A percentile compares a stretch with the other conserved stretches of the same genome.
Conservation (phyloP, 1,140 invertebrate species). For the Drosophila paulistorum region DNA sequence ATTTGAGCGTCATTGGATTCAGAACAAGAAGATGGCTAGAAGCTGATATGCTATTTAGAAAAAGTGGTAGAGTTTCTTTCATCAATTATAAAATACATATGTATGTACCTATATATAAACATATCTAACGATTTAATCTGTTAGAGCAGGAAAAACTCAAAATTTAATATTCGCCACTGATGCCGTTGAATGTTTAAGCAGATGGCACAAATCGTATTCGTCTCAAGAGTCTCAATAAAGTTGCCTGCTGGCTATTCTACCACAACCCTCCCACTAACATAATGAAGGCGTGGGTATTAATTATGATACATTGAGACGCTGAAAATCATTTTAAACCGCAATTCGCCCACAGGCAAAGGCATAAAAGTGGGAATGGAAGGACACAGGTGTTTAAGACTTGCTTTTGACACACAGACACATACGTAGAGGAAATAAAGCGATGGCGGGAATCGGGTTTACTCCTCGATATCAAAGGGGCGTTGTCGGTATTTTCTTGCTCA, state of each 20-base stretch:
- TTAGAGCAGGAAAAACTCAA: background rate
- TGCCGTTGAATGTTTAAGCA: background rate
- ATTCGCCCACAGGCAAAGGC: background rate
- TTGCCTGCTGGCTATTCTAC: background rate
- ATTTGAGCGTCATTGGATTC: too few species aligned
- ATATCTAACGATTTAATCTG: too few species aligned
- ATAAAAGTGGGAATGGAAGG: background rate
- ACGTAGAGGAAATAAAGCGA: conserved; percentile 18
- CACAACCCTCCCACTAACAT: background rate
- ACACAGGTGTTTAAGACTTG: conserved; percentile 59
- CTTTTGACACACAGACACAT: conserved; percentile 45
- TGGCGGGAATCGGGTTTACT: conserved; percentile 21
- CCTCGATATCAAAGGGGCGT: conserved; percentile 42
- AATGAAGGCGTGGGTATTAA: background rate
- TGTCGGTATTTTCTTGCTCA: conserved; percentile 79
- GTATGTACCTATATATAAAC: too few species aligned
- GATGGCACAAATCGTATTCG: background rate
- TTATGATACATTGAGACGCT: background rate
- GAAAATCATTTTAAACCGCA: conserved; percentile 3
- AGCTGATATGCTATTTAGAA: too few species aligned
- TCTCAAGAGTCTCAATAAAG: background rate
- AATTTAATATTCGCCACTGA: background rate
- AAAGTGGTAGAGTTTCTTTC: too few species aligned
- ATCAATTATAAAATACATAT: too few species aligned
- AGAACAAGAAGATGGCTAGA: too few species aligned